phyloP scores from a whole-genome alignment of 2,888 invertebrate genomes.

The Lithodes maja region DNA sequence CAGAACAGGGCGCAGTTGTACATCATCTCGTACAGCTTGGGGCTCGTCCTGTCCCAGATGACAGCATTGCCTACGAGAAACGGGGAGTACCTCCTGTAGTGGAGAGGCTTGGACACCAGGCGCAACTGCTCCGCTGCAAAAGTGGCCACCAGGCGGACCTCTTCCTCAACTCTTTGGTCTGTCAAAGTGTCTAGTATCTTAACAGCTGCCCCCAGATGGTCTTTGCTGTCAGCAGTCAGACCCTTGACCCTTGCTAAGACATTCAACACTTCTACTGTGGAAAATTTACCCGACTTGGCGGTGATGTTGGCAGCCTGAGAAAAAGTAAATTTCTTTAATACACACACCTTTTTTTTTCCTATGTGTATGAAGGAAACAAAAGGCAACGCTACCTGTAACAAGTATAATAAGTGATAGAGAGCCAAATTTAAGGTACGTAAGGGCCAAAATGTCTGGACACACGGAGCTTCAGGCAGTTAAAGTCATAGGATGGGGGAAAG shows the following conservation, averaged over 20 bases:
- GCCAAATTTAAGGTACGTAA: no score
- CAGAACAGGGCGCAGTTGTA: not conserved
- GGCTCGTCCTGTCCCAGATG: not conserved
- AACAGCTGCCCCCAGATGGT: not conserved
- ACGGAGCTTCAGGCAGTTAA: no score
- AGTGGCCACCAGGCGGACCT: slow-evolving; percentile 1
- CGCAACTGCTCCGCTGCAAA: not conserved
- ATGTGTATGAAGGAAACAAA: no score
- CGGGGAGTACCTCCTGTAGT: not conserved
- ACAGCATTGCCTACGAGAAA: not conserved
- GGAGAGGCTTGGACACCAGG: not conserved
- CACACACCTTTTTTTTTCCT: no score
- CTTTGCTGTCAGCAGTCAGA: not conserved
- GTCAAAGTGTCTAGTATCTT: not conserved
- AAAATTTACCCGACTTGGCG: not conserved
- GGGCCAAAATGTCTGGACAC: no score
- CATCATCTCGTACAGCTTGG: not conserved
- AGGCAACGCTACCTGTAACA: no score
- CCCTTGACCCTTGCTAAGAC: no score
- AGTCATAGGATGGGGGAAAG: no score
- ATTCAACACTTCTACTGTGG: not conserved
- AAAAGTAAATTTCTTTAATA: no score
- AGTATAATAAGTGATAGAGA: no score
- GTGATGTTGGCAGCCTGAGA: not conserved
- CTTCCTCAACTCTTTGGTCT: not conserved